Percentiles rank a stretch among this genome's conserved stretches.
Evolutionary conservation across 2,113 vertebrate species (phyloP).

Genomic region (Charina bottae): DNA sequence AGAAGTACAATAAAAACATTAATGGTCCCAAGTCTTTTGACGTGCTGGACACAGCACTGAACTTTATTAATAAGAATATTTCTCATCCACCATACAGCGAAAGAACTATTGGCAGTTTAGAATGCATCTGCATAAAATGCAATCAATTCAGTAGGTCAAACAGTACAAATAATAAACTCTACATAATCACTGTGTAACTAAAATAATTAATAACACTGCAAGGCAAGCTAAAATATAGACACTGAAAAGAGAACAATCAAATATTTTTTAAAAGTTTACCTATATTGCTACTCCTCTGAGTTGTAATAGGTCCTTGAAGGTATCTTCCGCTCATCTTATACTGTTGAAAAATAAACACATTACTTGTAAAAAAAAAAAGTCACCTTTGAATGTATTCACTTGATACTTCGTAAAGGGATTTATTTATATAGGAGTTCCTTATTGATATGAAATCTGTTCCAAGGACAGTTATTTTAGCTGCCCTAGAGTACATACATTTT

Average conservation of each 20-base stretch:
- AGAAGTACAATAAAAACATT: neutral
- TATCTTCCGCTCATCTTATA: conserved; percentile 71
- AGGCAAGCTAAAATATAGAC: neutral
- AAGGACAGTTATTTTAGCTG: conserved; percentile 5
- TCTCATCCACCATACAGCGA: neutral
- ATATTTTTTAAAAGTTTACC: conserved; percentile 68
- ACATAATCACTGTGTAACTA: neutral
- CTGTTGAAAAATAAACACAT: conserved; percentile 55
- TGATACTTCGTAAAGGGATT: neutral
- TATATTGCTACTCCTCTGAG: conserved; percentile 60
- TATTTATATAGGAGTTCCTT: neutral
- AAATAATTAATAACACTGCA: neutral
- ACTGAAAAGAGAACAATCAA: conserved; percentile 22
- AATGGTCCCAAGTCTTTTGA: neutral
- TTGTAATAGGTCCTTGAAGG: conserved; percentile 57
- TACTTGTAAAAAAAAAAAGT: conserved; percentile 6
- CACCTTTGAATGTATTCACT: neutral
- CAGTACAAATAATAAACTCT: neutral
- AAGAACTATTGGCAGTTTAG: neutral
- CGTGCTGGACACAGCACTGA: neutral
- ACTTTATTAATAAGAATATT: neutral
- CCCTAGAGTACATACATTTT: neutral
- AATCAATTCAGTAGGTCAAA: neutral
- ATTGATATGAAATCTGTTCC: neutral
- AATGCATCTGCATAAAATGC: neutral